Evolutionary conservation across 2,113 vertebrate species (phyloP).

Genomic region (Hippopotamus amphibius): DNA sequence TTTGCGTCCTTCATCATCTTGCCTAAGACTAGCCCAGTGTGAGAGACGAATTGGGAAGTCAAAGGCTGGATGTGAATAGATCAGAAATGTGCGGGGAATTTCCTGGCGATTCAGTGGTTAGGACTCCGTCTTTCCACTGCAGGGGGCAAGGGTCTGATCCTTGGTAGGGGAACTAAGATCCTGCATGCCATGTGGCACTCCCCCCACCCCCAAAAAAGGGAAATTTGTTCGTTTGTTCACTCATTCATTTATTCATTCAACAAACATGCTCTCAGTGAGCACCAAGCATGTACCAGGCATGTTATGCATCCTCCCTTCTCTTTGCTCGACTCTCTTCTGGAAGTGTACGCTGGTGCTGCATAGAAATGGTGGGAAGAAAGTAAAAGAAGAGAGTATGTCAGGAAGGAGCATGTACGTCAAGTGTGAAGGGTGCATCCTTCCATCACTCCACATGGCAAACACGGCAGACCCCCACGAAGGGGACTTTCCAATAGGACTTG

Average conservation of each 20-base stretch:
- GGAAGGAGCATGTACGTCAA: background rate
- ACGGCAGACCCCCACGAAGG: background rate
- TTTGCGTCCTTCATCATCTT: background rate
- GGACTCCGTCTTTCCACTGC: too few species aligned
- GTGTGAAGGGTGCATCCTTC: background rate
- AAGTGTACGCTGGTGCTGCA: background rate
- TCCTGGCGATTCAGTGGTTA: too few species aligned
- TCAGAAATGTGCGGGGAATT: background rate
- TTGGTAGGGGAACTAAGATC: too few species aligned
- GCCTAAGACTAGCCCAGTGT: too few species aligned
- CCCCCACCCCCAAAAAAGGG: too few species aligned
- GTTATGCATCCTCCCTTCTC: background rate
- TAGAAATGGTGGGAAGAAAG: background rate
- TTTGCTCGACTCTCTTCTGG: background rate
- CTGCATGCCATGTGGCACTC: too few species aligned
- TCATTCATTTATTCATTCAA: background rate
- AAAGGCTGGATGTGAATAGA: background rate
- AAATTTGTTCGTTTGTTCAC: too few species aligned
- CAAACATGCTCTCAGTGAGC: background rate
- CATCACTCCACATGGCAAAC: background rate
- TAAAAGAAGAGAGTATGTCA: background rate
- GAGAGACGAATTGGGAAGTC: background rate
- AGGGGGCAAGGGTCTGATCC: too few species aligned
- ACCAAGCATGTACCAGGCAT: too few species aligned
- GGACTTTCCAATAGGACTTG: rapidly evolving